These are phyloP conservation scores for Lagopus leucura DNA, from an alignment of 2,113 vertebrate species.

Conservation along the genomic window DNA sequence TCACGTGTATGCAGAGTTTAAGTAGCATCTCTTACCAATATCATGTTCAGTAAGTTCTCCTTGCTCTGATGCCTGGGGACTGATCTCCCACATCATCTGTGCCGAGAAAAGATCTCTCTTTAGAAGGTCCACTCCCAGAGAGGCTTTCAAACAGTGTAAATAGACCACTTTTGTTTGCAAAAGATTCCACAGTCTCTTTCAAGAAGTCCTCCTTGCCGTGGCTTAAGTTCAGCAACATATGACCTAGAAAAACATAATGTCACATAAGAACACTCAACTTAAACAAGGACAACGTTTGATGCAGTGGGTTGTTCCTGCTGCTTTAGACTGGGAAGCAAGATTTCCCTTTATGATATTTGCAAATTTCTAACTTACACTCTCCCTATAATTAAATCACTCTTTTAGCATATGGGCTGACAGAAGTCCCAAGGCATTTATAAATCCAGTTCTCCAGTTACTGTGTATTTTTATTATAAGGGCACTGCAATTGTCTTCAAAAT, in stretches of 20 bases:
- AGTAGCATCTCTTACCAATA: slow-evolving; percentile 79
- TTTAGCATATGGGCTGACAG: background rate
- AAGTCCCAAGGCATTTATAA: too few species aligned
- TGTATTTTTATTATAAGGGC: too few species aligned
- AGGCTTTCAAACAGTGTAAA: slow-evolving; percentile 84
- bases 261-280: background rate
- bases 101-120: slow-evolving; percentile 85
- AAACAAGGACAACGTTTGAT: background rate
- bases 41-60: slow-evolving; percentile 87
- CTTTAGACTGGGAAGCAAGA: background rate
- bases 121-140: slow-evolving; percentile 78
- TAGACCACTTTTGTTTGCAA: slow-evolving; percentile 88
- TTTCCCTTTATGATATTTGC: background rate
- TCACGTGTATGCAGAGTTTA: fast-evolving
- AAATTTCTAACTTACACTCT: too few species aligned
- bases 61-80: slow-evolving; percentile 76
- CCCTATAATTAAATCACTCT: too few species aligned
- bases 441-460: too few species aligned
- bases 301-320: background rate
- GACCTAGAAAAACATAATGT: slow-evolving; percentile 77
- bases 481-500: too few species aligned
- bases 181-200: slow-evolving; percentile 90
- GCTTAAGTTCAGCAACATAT: slow-evolving; percentile 92
- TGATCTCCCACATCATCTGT: slow-evolving; percentile 86
- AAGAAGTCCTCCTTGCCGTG: slow-evolving; percentile 84